Base-by-base conservation (phyloP, 2,797 vertebrate species). In the Geotrypetes seraphini region DNA sequence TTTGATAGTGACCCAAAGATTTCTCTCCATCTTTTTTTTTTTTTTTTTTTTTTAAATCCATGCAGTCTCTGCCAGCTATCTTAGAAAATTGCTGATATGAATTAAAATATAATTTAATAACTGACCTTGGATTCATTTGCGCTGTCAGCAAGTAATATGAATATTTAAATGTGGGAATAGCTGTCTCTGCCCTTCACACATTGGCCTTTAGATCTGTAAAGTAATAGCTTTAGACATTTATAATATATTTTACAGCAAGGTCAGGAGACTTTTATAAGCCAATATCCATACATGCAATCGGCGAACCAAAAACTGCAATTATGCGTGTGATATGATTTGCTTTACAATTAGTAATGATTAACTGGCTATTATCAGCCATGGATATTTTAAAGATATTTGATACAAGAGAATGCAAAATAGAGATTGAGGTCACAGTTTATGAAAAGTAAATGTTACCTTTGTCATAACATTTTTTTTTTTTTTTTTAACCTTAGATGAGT, bases 211-310 rank as follows among this genome's bases (percentile, higher is more conserved):
- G 26, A 47, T 57, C 27, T 39, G 33, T 19, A 55, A 31, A 7
- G 17, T 88, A 84, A 85, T 78, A 63, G 59, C 56, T 63, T 53
- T 19, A 66, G 66, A 75, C 74, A 78, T 81, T 81, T 83, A 80
- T 74, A 78, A 80, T 18, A 16, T 31, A 61, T 73, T 78, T 72
- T 69, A 78, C 71, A 83, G 57, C 74, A 85, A 86, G 79, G 81
- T 84, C 73, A 62, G 60, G 55, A 60, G 55, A 60, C 35, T 84
- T 83, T 79, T 77, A 78, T 74, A 63, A 72, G 53, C 53, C 57
- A 75, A 53, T 69, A 64, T 74, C n/a, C 75, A 73, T 63, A 61
- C 57, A 71, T 59, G 19, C 31, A 65, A 57, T 55, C 64, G 66
- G 70, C 68, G 60, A 69, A 77, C 55, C 56, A 71, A 76, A 73